Evolutionary conservation across 2,888 invertebrate genomes (phyloP), one percentile per base, ranked within the genome.

Genomic region (Catonia carolina): DNA sequence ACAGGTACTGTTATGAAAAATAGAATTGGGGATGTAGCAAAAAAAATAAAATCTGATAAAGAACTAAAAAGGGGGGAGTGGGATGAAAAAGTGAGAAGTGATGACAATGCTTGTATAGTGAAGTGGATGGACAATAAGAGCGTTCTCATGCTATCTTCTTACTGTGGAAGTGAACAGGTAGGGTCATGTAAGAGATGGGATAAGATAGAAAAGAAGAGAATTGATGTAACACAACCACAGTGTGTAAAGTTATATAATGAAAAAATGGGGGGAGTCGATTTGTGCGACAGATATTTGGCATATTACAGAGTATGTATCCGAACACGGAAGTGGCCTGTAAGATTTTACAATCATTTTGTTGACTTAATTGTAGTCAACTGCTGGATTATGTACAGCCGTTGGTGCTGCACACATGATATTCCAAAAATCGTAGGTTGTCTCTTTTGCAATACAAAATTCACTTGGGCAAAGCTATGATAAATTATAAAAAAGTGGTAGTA

Each of bases 91-190:
- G 50, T 50, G 12, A 8, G 50, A 8, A n/a, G 18, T 3, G 50
- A 35, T 50, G 50, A 14, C 15, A 50, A 50, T 12, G 18, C 33
- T 7, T n/a, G 17, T 50, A 17, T 15, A 8, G 20, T 12, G 17
- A 50, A 50, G 33, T 50, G 31, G 50, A 50, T 18, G 12, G 50
- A 50, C 49, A 49, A 49, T 27, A 49, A 49, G 23, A 7, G 49
- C 14, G 49, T 27, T 14, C 18, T 47, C 14, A 23, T 48, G 14
- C 15, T 47, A 8, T 47, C 48, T 27, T 23, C 27, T 48, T 48
- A 17, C 31, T 22, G 22, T 18, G 48, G 48, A 10, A 17, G 48
- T 48, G 15, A 10, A 17, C 27, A 22, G 27, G 20, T 12, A 23
- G 48, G 6, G 14, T 27, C 27, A 23, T 48, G 48, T 27, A 48